These are phyloP conservation scores for Camelus bactrianus DNA, from an alignment of 2,113 vertebrate genomes.

Conservation along the genomic window DNA sequence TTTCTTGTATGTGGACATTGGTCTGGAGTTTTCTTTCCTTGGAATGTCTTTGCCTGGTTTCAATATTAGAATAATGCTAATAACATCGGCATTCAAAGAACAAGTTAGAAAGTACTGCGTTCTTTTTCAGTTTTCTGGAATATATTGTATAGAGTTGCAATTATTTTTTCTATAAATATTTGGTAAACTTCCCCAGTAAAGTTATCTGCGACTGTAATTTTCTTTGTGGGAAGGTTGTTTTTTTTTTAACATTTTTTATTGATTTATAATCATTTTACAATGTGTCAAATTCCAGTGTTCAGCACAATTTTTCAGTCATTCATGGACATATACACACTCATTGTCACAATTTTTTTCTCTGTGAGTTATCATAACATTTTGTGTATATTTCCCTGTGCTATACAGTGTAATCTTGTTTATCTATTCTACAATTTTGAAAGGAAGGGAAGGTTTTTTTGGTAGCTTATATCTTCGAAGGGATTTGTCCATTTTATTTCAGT, in stretches of 20 bases:
- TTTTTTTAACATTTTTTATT: background rate
- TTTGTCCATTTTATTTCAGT: constrained; percentile 24
- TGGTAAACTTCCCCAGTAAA: background rate
- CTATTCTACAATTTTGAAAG: too few species aligned
- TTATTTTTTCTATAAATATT: constrained; percentile 26
- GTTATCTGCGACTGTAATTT: background rate
- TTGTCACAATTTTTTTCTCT: too few species aligned
- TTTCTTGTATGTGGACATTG: background rate
- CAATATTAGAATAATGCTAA: constrained; percentile 24
- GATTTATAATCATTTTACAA: too few species aligned
- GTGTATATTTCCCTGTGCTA: too few species aligned
- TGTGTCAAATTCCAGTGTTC: too few species aligned
- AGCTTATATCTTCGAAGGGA: background rate
- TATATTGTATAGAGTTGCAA: background rate
- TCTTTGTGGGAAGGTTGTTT: background rate
- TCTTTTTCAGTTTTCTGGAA: background rate
- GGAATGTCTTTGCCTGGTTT: background rate
- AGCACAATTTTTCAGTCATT: too few species aligned
- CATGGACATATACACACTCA: too few species aligned
- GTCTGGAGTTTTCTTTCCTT: background rate
- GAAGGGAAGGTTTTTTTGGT: background rate
- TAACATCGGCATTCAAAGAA: background rate
- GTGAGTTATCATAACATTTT: too few species aligned
- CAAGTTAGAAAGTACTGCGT: background rate
- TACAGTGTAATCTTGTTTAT: too few species aligned